Evolutionary conservation across 2,113 vertebrate genomes (phyloP), one percentile per base, ranked within the genome.

Genomic region (Apteryx mantelli): DNA sequence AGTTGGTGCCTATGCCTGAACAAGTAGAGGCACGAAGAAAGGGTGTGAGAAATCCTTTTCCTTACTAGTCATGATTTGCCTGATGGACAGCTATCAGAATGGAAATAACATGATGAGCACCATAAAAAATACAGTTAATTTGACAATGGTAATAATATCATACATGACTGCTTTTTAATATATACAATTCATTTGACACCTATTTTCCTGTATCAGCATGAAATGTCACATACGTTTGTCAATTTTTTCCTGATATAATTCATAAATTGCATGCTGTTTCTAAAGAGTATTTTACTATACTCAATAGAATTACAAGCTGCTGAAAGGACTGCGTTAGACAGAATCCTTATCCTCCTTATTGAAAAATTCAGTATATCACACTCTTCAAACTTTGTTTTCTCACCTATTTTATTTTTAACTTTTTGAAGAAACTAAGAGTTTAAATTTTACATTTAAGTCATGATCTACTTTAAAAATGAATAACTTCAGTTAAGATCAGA

Each of bases 341-440:
- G 68, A 93, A 88, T 9, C 84, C 44, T 65, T 56, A 66, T 8
- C 48, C 9, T 68, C 52, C 78, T 50, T n/a, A 81, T 25, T 82
- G 68, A 65, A 85, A 82, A 65, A 64, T 50, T 63, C 61, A 68
- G 55, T 66, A 88, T 3, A 87, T 60, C 25, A 79, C 32, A 95
- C 90, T 95, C 94, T 95, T 97, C 90, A 97, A 96, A 96, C 95
- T 97, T 97, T 97, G 95, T 92, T 97, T 97, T 95, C 91, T 97
- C 95, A 97, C 96, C 95, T 92, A 88, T 91, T 88, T 82, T 61
- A 85, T 32, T 13, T 44, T 48, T 88, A 85, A 82, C 34, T 79
- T 97, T 32, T 94, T 76, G 38, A 82, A 1, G 0, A 87, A 83
- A 78, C 46, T 30, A 56, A 30, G 34, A 71, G 21, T 64, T 81